Evolutionary conservation across 2,113 vertebrate species (phyloP).

Genomic region (Spea multiplicata): DNA sequence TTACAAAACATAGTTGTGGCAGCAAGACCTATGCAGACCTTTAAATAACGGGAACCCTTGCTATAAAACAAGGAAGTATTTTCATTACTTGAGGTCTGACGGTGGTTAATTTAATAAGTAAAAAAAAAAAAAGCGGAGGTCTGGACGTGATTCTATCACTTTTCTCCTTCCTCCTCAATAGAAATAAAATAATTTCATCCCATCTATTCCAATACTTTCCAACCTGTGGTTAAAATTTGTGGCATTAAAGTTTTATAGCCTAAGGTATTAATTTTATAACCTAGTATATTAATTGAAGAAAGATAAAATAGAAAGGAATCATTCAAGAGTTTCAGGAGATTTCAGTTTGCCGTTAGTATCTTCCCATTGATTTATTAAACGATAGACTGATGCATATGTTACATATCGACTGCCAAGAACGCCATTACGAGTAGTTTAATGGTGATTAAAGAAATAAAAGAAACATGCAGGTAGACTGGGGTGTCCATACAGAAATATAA

Average conservation of each 20-base stretch:
- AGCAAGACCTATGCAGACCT: neutral
- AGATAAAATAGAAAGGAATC: neutral
- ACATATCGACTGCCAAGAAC: neutral
- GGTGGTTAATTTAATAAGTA: slow-evolving; percentile 2
- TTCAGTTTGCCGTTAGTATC: slow-evolving; percentile 22
- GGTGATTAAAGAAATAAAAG: neutral
- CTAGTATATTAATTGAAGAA: slow-evolving; percentile 18
- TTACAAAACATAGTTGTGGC: slow-evolving; percentile 33
- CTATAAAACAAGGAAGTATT: slow-evolving; percentile 23
- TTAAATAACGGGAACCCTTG: slow-evolving; percentile 25
- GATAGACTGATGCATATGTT: neutral
- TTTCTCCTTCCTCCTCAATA: neutral
- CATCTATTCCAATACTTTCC: slow-evolving; percentile 2
- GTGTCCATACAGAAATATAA: neutral
- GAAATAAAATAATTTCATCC: slow-evolving; percentile 8
- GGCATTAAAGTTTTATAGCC: slow-evolving; percentile 15
- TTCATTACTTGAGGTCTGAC: slow-evolving; percentile 8
- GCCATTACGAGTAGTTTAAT: neutral
- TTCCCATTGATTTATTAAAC: slow-evolving; percentile 8
- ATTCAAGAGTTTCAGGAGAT: slow-evolving; percentile 12
- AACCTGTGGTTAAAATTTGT: slow-evolving; percentile 21
- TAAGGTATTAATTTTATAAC: slow-evolving; percentile 34
- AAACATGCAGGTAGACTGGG: neutral
- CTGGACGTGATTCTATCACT: slow-evolving; percentile 29
- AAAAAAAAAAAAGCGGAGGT: neutral